phyloP scores from a whole-genome alignment of 1,140 invertebrate genomes.

The Spodoptera litura region DNA sequence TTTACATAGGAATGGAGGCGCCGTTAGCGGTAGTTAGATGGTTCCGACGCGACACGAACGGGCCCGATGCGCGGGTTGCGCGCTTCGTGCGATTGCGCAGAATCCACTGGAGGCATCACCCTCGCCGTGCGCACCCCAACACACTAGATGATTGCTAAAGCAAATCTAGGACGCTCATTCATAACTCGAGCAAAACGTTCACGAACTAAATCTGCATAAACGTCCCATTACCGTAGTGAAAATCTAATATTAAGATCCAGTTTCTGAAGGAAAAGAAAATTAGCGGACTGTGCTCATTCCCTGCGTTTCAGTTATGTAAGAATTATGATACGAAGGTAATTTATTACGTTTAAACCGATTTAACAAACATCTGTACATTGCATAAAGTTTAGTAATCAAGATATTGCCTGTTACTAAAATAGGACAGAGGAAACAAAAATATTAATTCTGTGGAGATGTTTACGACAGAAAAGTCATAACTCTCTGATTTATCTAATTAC shows the following conservation, averaged over 20 bases:
- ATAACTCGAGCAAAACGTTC: slow-evolving; percentile 69
- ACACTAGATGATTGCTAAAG: slow-evolving; percentile 67
- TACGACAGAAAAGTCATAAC: slow-evolving; percentile 2
- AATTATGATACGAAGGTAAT: slow-evolving; percentile 9
- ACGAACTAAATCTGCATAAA: slow-evolving; percentile 76
- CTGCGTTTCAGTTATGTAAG: slow-evolving; percentile 17
- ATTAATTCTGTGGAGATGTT: slow-evolving; percentile 6
- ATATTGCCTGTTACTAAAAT: slow-evolving; percentile 9
- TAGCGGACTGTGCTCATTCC: slow-evolving; percentile 17
- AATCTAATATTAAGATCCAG: slow-evolving; percentile 60
- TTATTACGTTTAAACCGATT: slow-evolving; percentile 29
- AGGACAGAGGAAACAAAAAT: slow-evolving; percentile 5
- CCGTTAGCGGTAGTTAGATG: slow-evolving; percentile 69
- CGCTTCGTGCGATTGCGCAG: slow-evolving; percentile 20
- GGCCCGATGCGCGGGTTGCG: slow-evolving; percentile 34
- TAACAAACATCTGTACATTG: slow-evolving; percentile 10
- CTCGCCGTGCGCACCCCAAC: slow-evolving; percentile 46
- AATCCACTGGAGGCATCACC: slow-evolving; percentile 11
- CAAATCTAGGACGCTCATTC: slow-evolving; percentile 73
- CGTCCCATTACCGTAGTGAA: slow-evolving; percentile 61
- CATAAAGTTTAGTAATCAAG: slow-evolving; percentile 3
- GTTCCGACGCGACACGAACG: slow-evolving; percentile 58
- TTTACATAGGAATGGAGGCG: slow-evolving; percentile 83
- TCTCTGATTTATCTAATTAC: slow-evolving; percentile 19
- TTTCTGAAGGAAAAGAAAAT: slow-evolving; percentile 48